Conservation (phyloP, 2,113 vertebrate species). For the Ageneiosus marmoratus region DNA sequence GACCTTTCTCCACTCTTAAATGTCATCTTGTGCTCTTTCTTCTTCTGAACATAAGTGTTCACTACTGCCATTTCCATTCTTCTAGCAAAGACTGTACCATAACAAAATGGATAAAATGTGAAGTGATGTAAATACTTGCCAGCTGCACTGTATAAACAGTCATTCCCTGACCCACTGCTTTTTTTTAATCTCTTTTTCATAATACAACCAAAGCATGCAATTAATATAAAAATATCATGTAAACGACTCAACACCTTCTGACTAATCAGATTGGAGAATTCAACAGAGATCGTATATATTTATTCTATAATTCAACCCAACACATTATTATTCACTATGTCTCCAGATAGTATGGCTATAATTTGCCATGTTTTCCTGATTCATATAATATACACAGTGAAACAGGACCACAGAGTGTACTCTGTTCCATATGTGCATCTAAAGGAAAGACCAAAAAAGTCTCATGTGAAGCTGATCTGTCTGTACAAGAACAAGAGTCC, state of each 20-base stretch:
- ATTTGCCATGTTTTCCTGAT: background rate
- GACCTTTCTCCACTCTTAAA: too few relatives aligned
- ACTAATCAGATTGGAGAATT: background rate
- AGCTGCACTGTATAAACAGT: background rate
- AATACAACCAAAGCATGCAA: background rate
- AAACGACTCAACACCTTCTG: background rate
- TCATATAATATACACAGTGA: background rate
- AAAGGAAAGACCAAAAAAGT: constrained; percentile 38
- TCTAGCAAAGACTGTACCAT: too few relatives aligned
- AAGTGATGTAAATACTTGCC: too few relatives aligned
- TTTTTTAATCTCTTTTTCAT: background rate
- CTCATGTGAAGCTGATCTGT: constrained; percentile 56
- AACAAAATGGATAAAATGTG: too few relatives aligned
- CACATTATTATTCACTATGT: background rate
- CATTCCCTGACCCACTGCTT: background rate
- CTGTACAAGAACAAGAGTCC: constrained; percentile 50
- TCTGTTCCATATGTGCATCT: constrained; percentile 6
- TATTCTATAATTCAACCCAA: background rate
- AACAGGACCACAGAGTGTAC: background rate
- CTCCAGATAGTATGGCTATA: background rate
- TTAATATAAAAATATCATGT: background rate
- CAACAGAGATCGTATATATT: background rate
- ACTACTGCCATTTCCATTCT: too few relatives aligned
- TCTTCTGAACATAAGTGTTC: too few relatives aligned
- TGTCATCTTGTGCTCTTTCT: too few relatives aligned